Evolutionary conservation across 1,140 invertebrate genomes (phyloP), one percentile per base, ranked within the genome.

Genomic region (Dendrolimus punctatus): DNA sequence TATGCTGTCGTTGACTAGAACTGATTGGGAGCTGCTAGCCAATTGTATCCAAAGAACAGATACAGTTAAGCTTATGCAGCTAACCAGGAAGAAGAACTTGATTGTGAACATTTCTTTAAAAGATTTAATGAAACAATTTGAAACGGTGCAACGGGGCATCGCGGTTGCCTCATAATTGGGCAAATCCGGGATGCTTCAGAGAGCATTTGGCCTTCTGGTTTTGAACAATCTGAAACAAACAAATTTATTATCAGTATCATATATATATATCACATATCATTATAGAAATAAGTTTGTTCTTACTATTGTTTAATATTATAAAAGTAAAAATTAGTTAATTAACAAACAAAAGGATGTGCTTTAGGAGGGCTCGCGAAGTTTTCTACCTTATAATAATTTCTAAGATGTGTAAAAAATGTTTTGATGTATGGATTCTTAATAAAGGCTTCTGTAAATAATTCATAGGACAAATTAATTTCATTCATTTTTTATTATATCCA

Each of bases 41-140:
- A 49, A 10, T 48, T 60, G 48, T 36, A 73, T 63, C 65, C 68
- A 78, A 23, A 69, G 55, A 9, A 80, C 53, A 5, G 70, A 71
- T 41, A 73, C 42, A n/a, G 57, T 56, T 6, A 77, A 66, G 48
- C 71, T 71, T 8, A 71, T 55, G 50, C 62, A 70, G 50, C 58
- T 68, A 8, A 74, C 49, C 39, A 71, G 40, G 37, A 68, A 64
- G 54, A 73, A 66, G 46, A 66, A 69, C 40, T 70, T 60, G 23
- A 68, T 43, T 8, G 71, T 56, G 42, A 65, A 53, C 59, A 61
- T 55, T 42, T 64, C 65, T 39, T 55, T 73, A 42, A 72, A 23
- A 46, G 54, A 54, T 42, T 50, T 46, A 50, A 47, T 40, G 49
- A 66, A 46, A 52, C 60, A 57, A 54, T 46, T 45, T 49, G 44